These are phyloP conservation scores for Sebastiscus albofasciatus DNA, from an alignment of 2,797 vertebrate genomes.

Conservation along the genomic window DNA sequence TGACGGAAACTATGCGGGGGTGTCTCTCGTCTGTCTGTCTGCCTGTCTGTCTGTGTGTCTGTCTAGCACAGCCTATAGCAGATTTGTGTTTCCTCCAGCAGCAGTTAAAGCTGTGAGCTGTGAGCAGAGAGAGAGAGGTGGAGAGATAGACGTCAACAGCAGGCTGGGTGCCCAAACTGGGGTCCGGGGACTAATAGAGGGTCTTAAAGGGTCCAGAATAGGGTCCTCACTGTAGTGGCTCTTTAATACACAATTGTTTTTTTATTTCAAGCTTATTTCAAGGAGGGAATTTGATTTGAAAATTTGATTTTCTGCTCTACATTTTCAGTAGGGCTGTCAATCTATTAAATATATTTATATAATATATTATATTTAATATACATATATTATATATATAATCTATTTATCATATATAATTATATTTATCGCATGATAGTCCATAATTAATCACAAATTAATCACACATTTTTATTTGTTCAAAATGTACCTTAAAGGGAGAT, in stretches of 20 bases:
- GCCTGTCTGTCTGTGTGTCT: not conserved
- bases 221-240: not conserved
- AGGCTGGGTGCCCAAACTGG: not conserved
- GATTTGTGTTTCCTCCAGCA: slow-evolving; percentile 56
- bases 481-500: too few relatives aligned
- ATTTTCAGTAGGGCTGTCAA: not conserved
- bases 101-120: slow-evolving; percentile 9
- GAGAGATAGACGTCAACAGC: not conserved
- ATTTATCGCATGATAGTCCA: too few relatives aligned
- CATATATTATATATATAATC: too few relatives aligned
- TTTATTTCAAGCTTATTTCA: not conserved
- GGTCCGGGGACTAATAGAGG: not conserved
- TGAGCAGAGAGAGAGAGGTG: not conserved
- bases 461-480: too few relatives aligned
- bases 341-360: too few relatives aligned
- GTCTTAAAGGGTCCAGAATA: not conserved
- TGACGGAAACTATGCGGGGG: slow-evolving; percentile 85
- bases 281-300: not conserved
- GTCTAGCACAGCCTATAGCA: slow-evolving; percentile 37
- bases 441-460: too few relatives aligned
- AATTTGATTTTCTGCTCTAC: not conserved
- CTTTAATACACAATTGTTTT: not conserved
- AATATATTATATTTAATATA: too few relatives aligned
- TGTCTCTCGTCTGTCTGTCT: slow-evolving; percentile 65
- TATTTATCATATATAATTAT: too few relatives aligned